Percentiles rank a stretch among this genome's conserved stretches.
Evolutionary conservation across 2,113 vertebrate genomes (phyloP).

Genomic region (Anoura caudifer): DNA sequence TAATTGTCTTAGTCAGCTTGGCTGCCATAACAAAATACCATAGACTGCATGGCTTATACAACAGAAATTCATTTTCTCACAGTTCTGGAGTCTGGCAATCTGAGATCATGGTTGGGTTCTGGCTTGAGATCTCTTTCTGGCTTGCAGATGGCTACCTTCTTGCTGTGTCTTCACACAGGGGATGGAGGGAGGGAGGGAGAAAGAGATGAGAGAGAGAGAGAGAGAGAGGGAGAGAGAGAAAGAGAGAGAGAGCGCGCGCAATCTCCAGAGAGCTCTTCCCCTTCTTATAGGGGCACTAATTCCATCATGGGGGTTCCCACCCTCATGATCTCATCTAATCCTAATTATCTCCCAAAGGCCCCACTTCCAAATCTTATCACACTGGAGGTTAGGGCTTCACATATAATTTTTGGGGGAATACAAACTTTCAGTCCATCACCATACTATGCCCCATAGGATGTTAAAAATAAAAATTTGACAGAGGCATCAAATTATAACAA

Average conservation of each 20-base stretch:
- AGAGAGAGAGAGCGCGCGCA: neutral
- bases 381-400: neutral
- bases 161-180: neutral
- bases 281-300: neutral
- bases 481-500: neutral
- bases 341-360: neutral
- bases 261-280: neutral
- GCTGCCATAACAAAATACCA: neutral
- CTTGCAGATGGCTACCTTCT: neutral
- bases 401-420: neutral
- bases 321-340: neutral
- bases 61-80: neutral
- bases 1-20: neutral
- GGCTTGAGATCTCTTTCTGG: neutral
- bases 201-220: rapidly evolving
- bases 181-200: neutral
- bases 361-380: neutral
- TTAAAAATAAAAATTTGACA: neutral
- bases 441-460: neutral
- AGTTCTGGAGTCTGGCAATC: neutral
- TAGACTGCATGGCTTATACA: neutral
- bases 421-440: neutral
- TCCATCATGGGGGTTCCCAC: neutral
- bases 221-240: neutral
- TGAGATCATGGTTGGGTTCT: neutral